Evolutionary conservation across 1,140 invertebrate genomes (phyloP), one percentile per base, ranked within the genome.

Genomic region (Nephotettix cincticeps): DNA sequence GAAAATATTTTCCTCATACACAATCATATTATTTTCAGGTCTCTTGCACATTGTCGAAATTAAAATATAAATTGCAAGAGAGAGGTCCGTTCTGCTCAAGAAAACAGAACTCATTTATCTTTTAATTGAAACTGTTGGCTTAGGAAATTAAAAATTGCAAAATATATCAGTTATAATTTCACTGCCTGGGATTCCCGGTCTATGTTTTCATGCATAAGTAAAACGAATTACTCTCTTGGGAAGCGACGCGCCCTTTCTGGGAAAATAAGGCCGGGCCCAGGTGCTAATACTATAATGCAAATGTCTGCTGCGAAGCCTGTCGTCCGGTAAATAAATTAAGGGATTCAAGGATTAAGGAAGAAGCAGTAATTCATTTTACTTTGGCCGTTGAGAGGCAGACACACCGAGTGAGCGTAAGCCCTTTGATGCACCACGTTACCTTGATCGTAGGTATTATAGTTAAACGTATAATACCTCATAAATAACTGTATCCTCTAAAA

Each of bases 231-330:
- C 56, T 61, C 56, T 61, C 56, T 61, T 61, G 56, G 56, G 56
- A 25, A 25, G 56, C 23, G 2, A 25, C 23, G n/a, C 23, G 23
- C 23, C 23, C 27, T 61, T 61, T 29, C 56, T 61, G 56, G 56
- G 56, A 61, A 27, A 61, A 27, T 61, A 29, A 27, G 27, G 56
- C 56, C 13, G 27, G 25, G 2, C 56, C 27, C 56, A 61, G 56
- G 56, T 61, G 56, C 56, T 61, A 61, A 61, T 61, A 61, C 56
- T 61, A 61, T 61, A 61, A 61, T 61, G 56, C 56, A 61, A 61
- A 61, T 61, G 56, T 61, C 56, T 51, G 47, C n/a, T 21, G 14
- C 47, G 14, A 21, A n/a, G 47, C 47, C 47, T n/a, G 14, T 21
- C 56, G 25, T 61, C 56, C 56, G 56, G 56, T 61, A 61, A 61